Evolutionary conservation across 2,113 vertebrate species (phyloP).

Genomic region (Chaenocephalus aceratus): DNA sequence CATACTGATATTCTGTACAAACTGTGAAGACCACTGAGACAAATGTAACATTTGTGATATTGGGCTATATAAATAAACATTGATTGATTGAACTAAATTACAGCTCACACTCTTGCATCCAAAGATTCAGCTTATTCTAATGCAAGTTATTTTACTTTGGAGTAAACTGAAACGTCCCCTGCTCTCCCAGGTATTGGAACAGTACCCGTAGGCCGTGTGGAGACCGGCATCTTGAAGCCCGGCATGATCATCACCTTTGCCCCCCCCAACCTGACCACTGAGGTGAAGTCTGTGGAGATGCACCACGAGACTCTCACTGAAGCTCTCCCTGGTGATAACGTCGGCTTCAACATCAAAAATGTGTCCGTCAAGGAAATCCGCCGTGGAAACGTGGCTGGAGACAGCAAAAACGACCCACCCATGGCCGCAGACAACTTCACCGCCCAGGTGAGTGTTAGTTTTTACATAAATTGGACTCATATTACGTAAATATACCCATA

Average conservation of each 20-base stretch:
- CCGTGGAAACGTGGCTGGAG: conserved; percentile 85
- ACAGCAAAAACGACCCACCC: conserved; percentile 88
- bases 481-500: not conserved
- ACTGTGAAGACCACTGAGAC: no score
- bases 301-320: conserved; percentile 85
- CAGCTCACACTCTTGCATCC: not conserved
- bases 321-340: conserved; percentile 85
- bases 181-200: conserved; percentile 83
- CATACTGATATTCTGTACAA: no score
- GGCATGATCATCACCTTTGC: conserved; percentile 88
- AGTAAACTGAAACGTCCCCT: not conserved
- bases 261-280: conserved; percentile 85
- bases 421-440: conserved; percentile 81
- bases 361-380: conserved; percentile 87
- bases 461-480: not conserved
- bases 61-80: no score
- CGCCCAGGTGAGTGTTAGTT: conserved; percentile 76
- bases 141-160: not conserved
- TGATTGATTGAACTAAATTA: not conserved
- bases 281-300: conserved; percentile 89
- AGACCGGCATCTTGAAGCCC: conserved; percentile 85
- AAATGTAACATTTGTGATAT: no score
- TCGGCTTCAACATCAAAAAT: conserved; percentile 87
- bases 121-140: not conserved
- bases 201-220: conserved; percentile 86